These are phyloP conservation scores for Azemiops feae DNA, from an alignment of 2,113 vertebrate genomes.

Conservation along the genomic window DNA sequence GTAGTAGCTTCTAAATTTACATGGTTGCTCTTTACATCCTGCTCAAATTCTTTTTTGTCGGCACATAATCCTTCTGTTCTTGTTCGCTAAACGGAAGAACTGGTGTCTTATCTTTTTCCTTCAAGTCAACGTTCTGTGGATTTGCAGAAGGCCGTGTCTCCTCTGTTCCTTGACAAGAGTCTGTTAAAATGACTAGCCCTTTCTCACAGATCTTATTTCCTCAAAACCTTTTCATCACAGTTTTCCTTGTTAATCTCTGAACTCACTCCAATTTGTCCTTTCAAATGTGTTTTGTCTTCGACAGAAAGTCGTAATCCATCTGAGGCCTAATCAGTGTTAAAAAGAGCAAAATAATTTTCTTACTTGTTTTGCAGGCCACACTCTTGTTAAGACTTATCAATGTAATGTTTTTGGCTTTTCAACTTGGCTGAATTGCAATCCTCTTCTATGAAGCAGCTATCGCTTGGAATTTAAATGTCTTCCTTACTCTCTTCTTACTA, in stretches of 20 bases:
- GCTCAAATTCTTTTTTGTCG: slow-evolving; percentile 40
- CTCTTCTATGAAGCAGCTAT: not conserved
- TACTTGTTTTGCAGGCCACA: slow-evolving; percentile 51
- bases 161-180: slow-evolving; percentile 48
- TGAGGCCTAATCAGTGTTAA: slow-evolving; percentile 39
- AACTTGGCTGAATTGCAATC: slow-evolving; percentile 43
- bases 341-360: slow-evolving; percentile 54
- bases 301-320: slow-evolving; percentile 32
- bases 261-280: slow-evolving; percentile 38
- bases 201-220: slow-evolving; percentile 50
- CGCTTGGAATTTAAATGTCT: not conserved
- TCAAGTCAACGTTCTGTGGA: slow-evolving; percentile 12
- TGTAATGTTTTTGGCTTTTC: slow-evolving; percentile 48
- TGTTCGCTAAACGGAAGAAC: slow-evolving; percentile 48
- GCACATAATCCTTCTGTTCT: slow-evolving; percentile 39
- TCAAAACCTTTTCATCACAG: slow-evolving; percentile 33
- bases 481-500: not conserved
- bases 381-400: slow-evolving; percentile 49
- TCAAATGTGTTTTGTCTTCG: slow-evolving; percentile 26
- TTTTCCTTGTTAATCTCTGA: slow-evolving; percentile 40
- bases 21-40: slow-evolving; percentile 49
- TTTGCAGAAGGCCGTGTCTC: slow-evolving; percentile 46
- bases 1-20: slow-evolving; percentile 17
- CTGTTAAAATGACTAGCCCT: slow-evolving; percentile 48
- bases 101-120: slow-evolving; percentile 40